Evolutionary conservation across 2,113 vertebrate genomes (phyloP), one percentile per base, ranked within the genome.

Genomic region (Paradoxurus hermaphroditus): DNA sequence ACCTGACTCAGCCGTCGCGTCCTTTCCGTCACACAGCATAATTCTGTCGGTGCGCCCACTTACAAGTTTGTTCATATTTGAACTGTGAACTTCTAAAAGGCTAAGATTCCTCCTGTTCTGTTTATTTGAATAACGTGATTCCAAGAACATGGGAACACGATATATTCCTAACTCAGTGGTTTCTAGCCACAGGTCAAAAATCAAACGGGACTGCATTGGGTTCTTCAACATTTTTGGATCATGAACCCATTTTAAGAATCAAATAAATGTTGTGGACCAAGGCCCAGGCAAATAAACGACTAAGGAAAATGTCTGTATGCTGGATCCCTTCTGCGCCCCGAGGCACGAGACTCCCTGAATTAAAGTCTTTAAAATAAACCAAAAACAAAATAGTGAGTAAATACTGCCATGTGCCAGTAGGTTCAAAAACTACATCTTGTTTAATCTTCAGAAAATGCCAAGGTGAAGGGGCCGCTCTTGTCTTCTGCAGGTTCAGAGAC

Each of bases 201-300:
- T 70, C 85, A 96, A 77, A 94, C 87, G 70, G 39, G 59, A 85
- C 51, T 67, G 18, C 41, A 46, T 72, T 77, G 63, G 81, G 81
- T 88, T 97, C 93, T 97, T 92, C 92, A 94, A 91, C 29, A 67
- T 77, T 82, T 90, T 36, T 6, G 75, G 72, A 51, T 95, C 93
- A 67, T 79, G 83, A 97, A 82, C 51, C 36, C 44, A 85, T 97
- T 89, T 62, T 77, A 75, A 96, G 92, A 94, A 73, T 84, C 70
- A 92, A 87, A 92, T 85, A 46, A 77, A 77, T 27, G 23, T 5
- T 87, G 41, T 90, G 75, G 75, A 68, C 46, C 27, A 49, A 25
- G 31, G 82, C 70, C 89, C 44, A 92, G 88, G 87, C 25, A 96
- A 96, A 95, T 36, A 41, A 65, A 56, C 25, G 53, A 31, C n/a